A percentile compares a stretch with the other conserved stretches of the same genome.
Evolutionary conservation across 2,888 invertebrate species (phyloP).

Genomic region (Drosophila eohydei): DNA sequence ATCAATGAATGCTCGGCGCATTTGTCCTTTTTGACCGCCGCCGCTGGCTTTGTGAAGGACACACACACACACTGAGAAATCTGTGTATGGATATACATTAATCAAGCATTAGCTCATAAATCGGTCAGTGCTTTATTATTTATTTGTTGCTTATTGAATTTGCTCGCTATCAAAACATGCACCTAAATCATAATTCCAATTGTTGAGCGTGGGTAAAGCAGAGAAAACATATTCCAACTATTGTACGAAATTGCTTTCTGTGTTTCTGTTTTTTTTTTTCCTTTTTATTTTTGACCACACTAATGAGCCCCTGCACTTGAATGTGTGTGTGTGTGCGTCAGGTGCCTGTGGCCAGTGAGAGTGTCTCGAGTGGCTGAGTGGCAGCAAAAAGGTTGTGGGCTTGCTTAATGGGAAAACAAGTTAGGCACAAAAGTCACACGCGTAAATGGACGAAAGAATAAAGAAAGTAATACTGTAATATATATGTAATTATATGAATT

Average conservation of each 20-base stretch:
- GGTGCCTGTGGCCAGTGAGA: conserved; percentile 33
- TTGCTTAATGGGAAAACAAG: conserved; percentile 2
- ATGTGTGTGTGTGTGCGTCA: conserved; percentile 11
- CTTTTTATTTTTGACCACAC: conserved; percentile 1
- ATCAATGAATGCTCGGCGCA: conserved; percentile 58
- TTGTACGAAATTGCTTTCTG: conserved; percentile 29
- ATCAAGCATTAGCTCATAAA: conserved; percentile 49
- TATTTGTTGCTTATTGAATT: conserved; percentile 51
- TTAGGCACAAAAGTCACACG: not conserved
- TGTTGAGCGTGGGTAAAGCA: conserved; percentile 47
- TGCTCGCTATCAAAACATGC: conserved; percentile 57
- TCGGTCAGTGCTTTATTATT: conserved; percentile 49
- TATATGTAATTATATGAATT: not conserved
- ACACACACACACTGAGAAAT: not conserved
- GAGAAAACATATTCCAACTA: conserved; percentile 29
- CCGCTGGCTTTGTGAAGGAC: conserved; percentile 30
- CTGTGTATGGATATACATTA: conserved; percentile 24
- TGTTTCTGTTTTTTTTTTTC: not conserved
- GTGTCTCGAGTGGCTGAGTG: conserved; percentile 9
- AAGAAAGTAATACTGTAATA: not conserved
- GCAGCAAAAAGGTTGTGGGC: not conserved
- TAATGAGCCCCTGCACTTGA: conserved; percentile 33
- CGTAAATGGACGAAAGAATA: conserved; percentile 4
- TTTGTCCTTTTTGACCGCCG: conserved; percentile 42
- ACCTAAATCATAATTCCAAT: conserved; percentile 72